Percentiles rank a stretch among this genome's conserved stretches.
Evolutionary conservation across 2,888 invertebrate species (phyloP).

Genomic region (Rhodophaea formosa): DNA sequence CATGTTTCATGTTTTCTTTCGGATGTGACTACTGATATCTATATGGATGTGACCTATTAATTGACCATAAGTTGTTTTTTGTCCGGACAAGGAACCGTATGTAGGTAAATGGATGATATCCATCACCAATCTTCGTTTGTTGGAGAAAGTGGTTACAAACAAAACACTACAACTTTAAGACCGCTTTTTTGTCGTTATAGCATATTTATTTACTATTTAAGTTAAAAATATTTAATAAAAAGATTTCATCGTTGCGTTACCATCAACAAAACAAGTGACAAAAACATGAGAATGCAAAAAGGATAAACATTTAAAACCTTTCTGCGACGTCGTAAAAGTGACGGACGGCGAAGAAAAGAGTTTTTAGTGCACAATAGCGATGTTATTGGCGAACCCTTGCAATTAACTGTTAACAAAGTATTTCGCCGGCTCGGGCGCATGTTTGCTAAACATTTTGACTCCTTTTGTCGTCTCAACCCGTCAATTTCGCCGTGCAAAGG

Average conservation of each 20-base stretch:
- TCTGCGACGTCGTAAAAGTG: conserved; percentile 53
- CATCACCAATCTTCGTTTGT: no score
- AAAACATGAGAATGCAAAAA: conserved; percentile 25
- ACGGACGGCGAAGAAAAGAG: conserved; percentile 44
- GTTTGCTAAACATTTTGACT: conserved; percentile 61
- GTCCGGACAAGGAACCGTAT: no score
- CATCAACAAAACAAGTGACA: conserved; percentile 1
- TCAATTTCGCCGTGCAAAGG: conserved; percentile 52
- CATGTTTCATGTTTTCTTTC: no score
- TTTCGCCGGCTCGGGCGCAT: conserved; percentile 41
- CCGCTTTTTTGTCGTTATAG: neutral
- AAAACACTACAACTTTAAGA: no score
- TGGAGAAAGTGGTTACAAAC: no score
- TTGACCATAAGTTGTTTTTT: no score
- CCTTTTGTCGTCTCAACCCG: conserved; percentile 61
- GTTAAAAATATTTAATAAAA: neutral
- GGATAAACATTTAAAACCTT: conserved; percentile 41
- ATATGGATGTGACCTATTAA: no score
- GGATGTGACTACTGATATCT: no score
- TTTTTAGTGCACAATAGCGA: conserved; percentile 48
- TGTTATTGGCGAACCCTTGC: conserved; percentile 70
- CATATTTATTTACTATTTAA: neutral
- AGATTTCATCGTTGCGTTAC: neutral
- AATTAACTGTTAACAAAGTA: conserved; percentile 64
- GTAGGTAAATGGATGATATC: no score